phyloP scores from a whole-genome alignment of 2,888 invertebrate genomes.

The Cosmia pyralina region DNA sequence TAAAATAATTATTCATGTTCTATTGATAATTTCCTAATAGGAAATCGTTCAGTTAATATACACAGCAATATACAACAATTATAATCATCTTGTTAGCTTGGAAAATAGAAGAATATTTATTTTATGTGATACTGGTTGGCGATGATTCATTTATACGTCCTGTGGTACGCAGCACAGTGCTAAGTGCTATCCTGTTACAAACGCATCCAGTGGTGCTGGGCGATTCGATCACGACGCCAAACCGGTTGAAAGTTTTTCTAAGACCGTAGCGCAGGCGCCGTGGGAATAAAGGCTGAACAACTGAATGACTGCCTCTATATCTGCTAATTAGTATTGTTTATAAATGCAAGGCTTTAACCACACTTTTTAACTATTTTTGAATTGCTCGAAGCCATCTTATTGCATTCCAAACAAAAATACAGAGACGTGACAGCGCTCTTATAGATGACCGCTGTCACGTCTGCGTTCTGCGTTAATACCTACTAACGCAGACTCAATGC shows the following conservation, averaged over 20 bases:
- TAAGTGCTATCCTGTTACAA: conserved; percentile 72
- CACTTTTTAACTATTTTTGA: conserved; percentile 50
- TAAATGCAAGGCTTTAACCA: conserved; percentile 53
- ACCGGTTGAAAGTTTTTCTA: conserved; percentile 85
- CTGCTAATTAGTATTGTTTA: conserved; percentile 74
- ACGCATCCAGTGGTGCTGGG: conserved; percentile 70
- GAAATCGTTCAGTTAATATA: conserved; percentile 41
- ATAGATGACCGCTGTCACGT: background rate
- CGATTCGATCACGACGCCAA: conserved; percentile 74
- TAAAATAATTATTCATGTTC: conserved; percentile 37
- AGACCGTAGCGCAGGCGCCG: conserved; percentile 70
- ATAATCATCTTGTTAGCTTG: conserved; percentile 31
- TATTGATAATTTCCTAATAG: conserved; percentile 43
- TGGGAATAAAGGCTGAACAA: conserved; percentile 78
- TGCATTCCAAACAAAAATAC: conserved; percentile 29
- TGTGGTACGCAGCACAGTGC: conserved; percentile 62
- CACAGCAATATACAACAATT: conserved; percentile 24
- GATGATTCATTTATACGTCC: conserved; percentile 65
- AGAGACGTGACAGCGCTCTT: conserved; percentile 31
- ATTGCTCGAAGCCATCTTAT: conserved; percentile 15
- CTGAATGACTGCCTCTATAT: conserved; percentile 67
- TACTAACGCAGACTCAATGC: conserved; percentile 8
- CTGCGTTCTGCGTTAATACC: no score
- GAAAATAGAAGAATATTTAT: conserved; percentile 50
- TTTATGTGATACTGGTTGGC: conserved; percentile 49